These are phyloP conservation scores for Drosophila neocordata DNA, from an alignment of 1,140 invertebrate genomes.

Conservation along the genomic window DNA sequence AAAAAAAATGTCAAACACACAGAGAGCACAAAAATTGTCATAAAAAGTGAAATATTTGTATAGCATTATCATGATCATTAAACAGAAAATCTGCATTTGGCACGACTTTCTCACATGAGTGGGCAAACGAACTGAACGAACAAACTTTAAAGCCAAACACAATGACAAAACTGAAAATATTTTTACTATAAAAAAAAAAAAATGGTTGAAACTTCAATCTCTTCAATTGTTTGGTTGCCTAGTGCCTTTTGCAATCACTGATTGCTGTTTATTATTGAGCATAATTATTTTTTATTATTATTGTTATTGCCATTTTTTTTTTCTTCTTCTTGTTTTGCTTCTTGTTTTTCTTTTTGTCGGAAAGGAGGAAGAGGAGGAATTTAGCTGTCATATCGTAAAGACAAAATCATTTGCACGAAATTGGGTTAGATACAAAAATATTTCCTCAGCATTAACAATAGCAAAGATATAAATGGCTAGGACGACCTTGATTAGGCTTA, in stretches of 20 bases:
- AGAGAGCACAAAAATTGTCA: slow-evolving; percentile 11
- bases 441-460: not conserved
- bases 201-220: slow-evolving; percentile 25
- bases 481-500: slow-evolving; percentile 19
- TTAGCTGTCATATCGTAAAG: slow-evolving; percentile 5
- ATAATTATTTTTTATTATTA: slow-evolving; percentile 33
- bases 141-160: slow-evolving; percentile 33
- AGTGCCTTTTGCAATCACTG: slow-evolving; percentile 60
- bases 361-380: slow-evolving; percentile 29
- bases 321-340: not conserved
- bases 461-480: not conserved
- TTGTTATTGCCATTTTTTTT: slow-evolving; percentile 24
- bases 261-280: slow-evolving; percentile 71
- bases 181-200: not conserved
- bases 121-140: slow-evolving; percentile 21
- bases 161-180: slow-evolving; percentile 54
- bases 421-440: slow-evolving; percentile 5
- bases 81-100: slow-evolving; percentile 67
- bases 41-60: slow-evolving; percentile 9
- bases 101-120: slow-evolving; percentile 75
- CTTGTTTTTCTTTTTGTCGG: not conserved
- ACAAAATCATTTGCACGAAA: slow-evolving; percentile 29
- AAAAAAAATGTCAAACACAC: slow-evolving; percentile 23
- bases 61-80: slow-evolving; percentile 56
- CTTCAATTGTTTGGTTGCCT: slow-evolving; percentile 29